A percentile compares a stretch with the other conserved stretches of the same genome.
Evolutionary conservation across 2,113 vertebrate species (phyloP).

Genomic region (Mobula hypostoma): DNA sequence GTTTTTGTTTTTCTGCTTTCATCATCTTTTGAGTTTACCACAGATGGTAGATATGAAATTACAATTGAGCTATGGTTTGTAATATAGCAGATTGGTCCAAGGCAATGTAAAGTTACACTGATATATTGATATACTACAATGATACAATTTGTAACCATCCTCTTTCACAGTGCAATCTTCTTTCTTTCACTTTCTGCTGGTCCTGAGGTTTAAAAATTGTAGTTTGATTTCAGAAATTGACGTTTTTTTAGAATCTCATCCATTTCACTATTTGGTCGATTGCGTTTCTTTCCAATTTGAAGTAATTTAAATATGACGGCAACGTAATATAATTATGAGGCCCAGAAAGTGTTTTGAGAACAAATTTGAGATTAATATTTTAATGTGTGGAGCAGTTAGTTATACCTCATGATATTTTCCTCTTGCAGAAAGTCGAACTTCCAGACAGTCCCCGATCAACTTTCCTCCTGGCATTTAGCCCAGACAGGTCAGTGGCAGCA

Average conservation of each 20-base stretch:
- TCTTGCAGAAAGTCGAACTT: constrained; percentile 91
- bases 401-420: constrained; percentile 44
- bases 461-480: constrained; percentile 96
- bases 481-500: constrained; percentile 75
- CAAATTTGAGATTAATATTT: background rate
- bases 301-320: background rate
- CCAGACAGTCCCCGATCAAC: constrained; percentile 98
- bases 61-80: background rate
- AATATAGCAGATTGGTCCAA: background rate
- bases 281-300: background rate
- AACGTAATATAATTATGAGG: background rate
- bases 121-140: background rate
- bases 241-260: background rate
- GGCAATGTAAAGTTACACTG: background rate
- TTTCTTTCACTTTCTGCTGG: background rate
- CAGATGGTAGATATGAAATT: background rate
- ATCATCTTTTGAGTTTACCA: background rate
- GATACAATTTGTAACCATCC: background rate
- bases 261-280: background rate
- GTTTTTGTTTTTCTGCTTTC: background rate
- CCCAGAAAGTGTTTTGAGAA: background rate
- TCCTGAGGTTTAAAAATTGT: background rate
- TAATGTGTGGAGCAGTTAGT: background rate
- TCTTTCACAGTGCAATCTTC: background rate
- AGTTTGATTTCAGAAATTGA: background rate